Evolutionary conservation across 2,797 vertebrate species (phyloP).

Genomic region (Echeneis naucrates): DNA sequence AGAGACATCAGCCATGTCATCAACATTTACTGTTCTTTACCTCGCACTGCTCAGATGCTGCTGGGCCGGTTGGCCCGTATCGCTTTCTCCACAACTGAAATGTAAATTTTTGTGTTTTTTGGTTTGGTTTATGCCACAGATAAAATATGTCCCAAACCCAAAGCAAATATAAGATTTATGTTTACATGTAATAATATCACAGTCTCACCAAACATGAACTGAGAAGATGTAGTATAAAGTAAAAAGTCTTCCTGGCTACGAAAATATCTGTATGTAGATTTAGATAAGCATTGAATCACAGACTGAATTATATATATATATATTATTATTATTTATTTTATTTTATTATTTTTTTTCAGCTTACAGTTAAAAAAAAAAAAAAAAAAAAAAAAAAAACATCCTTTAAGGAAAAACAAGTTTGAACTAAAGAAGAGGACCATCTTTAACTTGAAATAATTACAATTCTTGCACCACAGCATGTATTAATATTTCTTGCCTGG

Average conservation of each 20-base stretch:
- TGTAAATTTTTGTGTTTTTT: neutral
- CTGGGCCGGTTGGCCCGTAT: conserved; percentile 9
- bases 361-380: conserved; percentile 3
- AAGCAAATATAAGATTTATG: neutral
- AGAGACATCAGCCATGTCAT: conserved; percentile 14
- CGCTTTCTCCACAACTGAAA: neutral
- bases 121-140: neutral
- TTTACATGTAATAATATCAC: neutral
- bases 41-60: neutral
- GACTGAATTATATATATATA: neutral
- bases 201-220: neutral
- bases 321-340: no score
- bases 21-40: conserved; percentile 8
- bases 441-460: neutral
- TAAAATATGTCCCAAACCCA: neutral
- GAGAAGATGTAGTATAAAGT: neutral
- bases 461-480: neutral
- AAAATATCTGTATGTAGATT: neutral
- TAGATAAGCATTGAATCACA: neutral
- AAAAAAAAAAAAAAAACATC: conserved; percentile 8
- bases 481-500: neutral
- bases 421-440: neutral
- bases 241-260: neutral
- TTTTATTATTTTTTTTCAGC: neutral
- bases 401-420: neutral